Base-by-base conservation (phyloP, 2,797 vertebrate genomes). In the Euthynnus affinis region DNA sequence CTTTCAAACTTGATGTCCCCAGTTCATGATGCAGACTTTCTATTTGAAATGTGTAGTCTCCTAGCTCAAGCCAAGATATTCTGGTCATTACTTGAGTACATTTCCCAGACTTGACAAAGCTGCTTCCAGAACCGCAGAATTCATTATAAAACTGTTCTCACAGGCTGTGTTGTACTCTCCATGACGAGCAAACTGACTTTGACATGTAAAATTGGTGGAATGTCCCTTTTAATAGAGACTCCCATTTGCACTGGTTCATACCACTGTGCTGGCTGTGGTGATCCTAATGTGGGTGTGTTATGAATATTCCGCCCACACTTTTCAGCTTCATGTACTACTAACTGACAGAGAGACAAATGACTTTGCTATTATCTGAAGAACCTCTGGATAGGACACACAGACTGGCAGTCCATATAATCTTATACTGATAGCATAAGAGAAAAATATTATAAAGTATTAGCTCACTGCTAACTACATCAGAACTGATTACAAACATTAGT, bases 161-260 rank as follows among this genome's bases (percentile, higher is more conserved):
- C 74, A 86, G 67, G 46, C 78, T 58, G 70, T 52, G 73, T 55
- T 34, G 60, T 66, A n/a, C 72, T 62, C 68, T 20, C 72, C 71
- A 64, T 83, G 68, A 76, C 68, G 56, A 12, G 65, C 65, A 7
- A 59, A 76, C 74, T 82, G 71, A 80, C 69, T 84, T 55, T 84
- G 74, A 84, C 72, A 76, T 84, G 71, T 69, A 81, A 82, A 81
- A 76, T 82, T 80, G 75, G 84, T 76, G 58, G 64, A 76, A 75
- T 84, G 80, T 63, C 73, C 78, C 80, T 91, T 42, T 82, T 81
- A 69, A 82, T 57, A 23, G 56, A 71, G 25, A 72, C 34, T 64
- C 22, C 29, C 60, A 40, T 73, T 37, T 37, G 37, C 9, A 12
- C 37, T 37, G 37, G 37, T 37, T 75, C 46, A 23, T 68, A 57